phyloP scores from a whole-genome alignment of 2,797 vertebrate species.

The Artibeus jamaicensis region DNA sequence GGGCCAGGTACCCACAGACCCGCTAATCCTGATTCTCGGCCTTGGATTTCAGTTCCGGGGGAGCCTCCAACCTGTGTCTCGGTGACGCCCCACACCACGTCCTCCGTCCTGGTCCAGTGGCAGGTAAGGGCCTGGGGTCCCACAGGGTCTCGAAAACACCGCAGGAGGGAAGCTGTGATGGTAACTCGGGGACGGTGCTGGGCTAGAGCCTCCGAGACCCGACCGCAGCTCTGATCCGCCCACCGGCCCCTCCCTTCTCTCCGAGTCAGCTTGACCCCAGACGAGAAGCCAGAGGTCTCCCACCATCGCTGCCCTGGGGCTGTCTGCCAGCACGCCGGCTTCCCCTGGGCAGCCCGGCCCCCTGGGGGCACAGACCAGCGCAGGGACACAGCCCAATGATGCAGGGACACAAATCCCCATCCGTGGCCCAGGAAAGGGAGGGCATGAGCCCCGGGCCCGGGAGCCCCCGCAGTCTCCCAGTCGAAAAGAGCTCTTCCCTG shows the following conservation, averaged over 20 bases:
- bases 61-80: constrained; percentile 90
- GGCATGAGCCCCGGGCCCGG: neutral
- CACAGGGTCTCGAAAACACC: accelerated
- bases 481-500: neutral
- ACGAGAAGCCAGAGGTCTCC: neutral
- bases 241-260: neutral
- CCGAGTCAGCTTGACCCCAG: neutral
- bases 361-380: neutral
- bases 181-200: neutral
- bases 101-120: constrained; percentile 96
- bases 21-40: neutral
- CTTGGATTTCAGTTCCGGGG: constrained; percentile 87
- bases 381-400: neutral
- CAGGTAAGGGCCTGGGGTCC: constrained; percentile 85
- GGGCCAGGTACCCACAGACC: accelerated
- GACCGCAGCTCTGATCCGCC: neutral
- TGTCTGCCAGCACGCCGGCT: neutral
- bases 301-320: neutral
- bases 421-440: neutral
- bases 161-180: neutral
- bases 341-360: neutral
- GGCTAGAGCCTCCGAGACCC: neutral
- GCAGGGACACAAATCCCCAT: neutral
- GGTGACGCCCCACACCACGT: constrained; percentile 93
- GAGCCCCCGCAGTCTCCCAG: neutral